Percentiles rank a stretch among this genome's conserved stretches.
Conservation (phyloP, 2,113 vertebrate species). For the Pampusana beccarii region DNA sequence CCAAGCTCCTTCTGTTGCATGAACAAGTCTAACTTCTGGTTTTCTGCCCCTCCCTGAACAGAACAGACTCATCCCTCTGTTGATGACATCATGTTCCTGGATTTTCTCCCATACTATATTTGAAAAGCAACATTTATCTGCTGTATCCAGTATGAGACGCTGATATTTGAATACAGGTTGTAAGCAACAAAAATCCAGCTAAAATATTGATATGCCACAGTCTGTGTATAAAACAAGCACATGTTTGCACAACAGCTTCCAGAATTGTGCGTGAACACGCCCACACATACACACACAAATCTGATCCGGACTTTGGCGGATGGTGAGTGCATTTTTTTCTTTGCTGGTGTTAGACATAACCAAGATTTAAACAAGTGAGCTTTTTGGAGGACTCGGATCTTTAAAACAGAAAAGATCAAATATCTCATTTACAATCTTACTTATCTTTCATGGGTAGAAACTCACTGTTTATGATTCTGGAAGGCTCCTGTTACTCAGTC, state of each 20-base stretch:
- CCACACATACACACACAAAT: accelerated
- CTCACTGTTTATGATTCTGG: background rate
- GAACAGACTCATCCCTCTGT: slow-evolving; percentile 36
- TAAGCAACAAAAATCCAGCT: background rate
- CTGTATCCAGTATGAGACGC: background rate
- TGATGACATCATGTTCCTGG: slow-evolving; percentile 56
- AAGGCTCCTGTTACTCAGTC: background rate
- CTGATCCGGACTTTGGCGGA: background rate
- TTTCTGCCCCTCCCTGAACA: slow-evolving; percentile 55
- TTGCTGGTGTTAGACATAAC: background rate
- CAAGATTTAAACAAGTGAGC: background rate
- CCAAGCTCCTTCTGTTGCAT: background rate
- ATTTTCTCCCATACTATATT: slow-evolving; percentile 9
- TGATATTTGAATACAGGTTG: background rate
- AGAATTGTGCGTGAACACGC: background rate
- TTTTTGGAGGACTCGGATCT: background rate
- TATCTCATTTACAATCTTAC: background rate
- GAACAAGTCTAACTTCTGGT: slow-evolving; percentile 38
- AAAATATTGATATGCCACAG: background rate
- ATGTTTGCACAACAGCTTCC: slow-evolving; percentile 1
- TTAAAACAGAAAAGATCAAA: background rate
- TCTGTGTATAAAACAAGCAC: background rate
- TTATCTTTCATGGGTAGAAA: background rate
- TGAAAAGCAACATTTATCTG: background rate
- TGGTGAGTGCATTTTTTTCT: accelerated